Conservation (phyloP, 2,797 vertebrate genomes). For the Mormyrops boulengeri region DNA sequence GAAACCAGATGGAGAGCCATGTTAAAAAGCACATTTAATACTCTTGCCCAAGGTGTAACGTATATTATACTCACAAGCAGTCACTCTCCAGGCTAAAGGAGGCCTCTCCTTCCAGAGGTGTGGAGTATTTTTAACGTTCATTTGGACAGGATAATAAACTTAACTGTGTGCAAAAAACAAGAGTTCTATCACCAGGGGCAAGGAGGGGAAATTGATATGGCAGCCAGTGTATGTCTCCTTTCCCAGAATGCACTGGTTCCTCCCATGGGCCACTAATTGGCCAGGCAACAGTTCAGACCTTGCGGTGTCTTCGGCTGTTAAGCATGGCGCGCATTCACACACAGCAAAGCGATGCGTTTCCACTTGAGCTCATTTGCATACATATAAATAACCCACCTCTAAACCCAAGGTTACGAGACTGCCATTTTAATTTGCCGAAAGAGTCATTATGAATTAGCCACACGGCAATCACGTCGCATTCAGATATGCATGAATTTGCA, state of each 20-base stretch:
- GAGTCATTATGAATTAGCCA: neutral
- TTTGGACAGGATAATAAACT: neutral
- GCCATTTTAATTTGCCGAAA: neutral
- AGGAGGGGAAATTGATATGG: neutral
- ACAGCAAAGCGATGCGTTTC: neutral
- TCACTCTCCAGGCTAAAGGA: neutral
- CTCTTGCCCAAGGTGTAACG: neutral
- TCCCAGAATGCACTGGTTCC: neutral
- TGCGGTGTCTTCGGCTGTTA: neutral
- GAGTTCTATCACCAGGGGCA: neutral
- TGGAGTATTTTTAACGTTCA: neutral
- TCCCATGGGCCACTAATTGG: constrained; percentile 7
- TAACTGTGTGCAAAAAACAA: neutral
- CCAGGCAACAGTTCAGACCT: constrained; percentile 7
- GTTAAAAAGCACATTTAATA: neutral
- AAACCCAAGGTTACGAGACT: neutral
- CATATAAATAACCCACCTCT: neutral
- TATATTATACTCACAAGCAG: neutral
- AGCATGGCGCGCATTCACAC: neutral
- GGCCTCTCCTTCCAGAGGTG: neutral
- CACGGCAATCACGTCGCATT: neutral
- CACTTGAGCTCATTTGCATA: neutral
- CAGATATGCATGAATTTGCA: neutral
- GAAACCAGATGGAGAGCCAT: neutral
- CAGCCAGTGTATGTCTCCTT: neutral